These are phyloP conservation scores for Lagopus muta DNA, from an alignment of 2,113 vertebrate species.

Conservation along the genomic window DNA sequence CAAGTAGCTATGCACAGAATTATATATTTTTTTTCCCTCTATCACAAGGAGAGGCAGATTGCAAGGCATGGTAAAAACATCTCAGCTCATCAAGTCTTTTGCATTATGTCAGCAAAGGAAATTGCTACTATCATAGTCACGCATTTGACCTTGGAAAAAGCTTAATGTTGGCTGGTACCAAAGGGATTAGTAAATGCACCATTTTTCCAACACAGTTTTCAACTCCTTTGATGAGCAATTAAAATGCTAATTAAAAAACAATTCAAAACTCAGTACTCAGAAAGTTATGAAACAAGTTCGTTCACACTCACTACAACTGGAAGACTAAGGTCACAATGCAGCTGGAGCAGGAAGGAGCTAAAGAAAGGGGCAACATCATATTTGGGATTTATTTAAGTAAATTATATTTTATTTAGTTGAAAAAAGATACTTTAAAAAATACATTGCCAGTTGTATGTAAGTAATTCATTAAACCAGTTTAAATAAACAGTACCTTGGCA, in stretches of 20 bases:
- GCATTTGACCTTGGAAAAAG: conserved; percentile 72
- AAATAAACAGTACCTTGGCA: background rate
- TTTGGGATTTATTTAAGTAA: background rate
- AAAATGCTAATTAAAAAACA: conserved; percentile 84
- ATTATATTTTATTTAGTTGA: background rate
- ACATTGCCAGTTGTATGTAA: background rate
- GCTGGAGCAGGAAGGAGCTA: background rate
- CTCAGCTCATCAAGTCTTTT: background rate
- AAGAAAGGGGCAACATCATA: background rate
- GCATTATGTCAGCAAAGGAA: background rate
- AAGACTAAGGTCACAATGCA: conserved; percentile 59
- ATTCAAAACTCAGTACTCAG: conserved; percentile 68
- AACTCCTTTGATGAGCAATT: conserved; percentile 81
- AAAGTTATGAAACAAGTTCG: conserved; percentile 73
- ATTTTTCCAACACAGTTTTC: conserved; percentile 71
- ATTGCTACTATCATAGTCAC: background rate
- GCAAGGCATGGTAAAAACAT: background rate
- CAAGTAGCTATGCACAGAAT: background rate
- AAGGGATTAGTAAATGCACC: conserved; percentile 76
- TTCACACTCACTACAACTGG: conserved; percentile 17
- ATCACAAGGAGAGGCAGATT: background rate
- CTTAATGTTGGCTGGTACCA: conserved; percentile 56
- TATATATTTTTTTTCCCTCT: background rate
- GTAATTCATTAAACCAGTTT: background rate
- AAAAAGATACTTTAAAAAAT: background rate